These are phyloP conservation scores for Mesodorylaimus sp. DNA, from an alignment of 2,888 invertebrate species.

Conservation along the genomic window DNA sequence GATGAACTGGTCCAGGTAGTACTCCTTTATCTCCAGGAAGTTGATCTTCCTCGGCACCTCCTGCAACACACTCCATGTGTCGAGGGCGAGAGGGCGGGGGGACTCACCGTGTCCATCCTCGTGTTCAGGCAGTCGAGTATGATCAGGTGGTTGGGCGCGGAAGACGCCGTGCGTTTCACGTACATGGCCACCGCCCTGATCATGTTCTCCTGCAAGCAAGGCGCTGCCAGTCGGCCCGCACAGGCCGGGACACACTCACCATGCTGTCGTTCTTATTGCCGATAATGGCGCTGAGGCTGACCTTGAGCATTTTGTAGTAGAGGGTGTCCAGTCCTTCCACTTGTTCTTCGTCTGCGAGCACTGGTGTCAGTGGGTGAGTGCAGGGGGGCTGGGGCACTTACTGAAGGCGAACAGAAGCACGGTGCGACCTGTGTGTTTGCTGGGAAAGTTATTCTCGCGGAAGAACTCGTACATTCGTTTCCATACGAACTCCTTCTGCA, in stretches of 20 bases:
- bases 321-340: constrained; percentile 5
- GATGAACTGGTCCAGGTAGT: constrained; percentile 24
- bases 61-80: background rate
- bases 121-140: constrained; percentile 9
- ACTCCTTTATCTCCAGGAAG: constrained; percentile 21
- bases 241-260: too few species aligned
- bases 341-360: background rate
- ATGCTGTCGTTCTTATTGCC: background rate
- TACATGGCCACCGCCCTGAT: constrained; percentile 15
- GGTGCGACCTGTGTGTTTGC: background rate
- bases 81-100: background rate
- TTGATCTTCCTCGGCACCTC: constrained; percentile 11
- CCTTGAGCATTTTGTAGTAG: constrained; percentile 10
- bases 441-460: background rate
- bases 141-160: constrained; percentile 18
- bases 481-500: constrained; percentile 1
- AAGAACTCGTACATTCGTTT: constrained; percentile 1
- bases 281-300: constrained; percentile 7
- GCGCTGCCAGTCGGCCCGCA: too few species aligned
- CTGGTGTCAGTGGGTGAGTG: constrained; percentile 5
- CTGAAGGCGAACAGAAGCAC: constrained; percentile 18
- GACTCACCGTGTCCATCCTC: constrained; percentile 1
- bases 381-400: constrained; percentile 13
- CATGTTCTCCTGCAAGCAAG: constrained; percentile 14
- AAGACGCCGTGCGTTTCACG: constrained; percentile 16